Evolutionary conservation across 2,888 invertebrate genomes (phyloP).

Genomic region (Iselma pallidipennis): DNA sequence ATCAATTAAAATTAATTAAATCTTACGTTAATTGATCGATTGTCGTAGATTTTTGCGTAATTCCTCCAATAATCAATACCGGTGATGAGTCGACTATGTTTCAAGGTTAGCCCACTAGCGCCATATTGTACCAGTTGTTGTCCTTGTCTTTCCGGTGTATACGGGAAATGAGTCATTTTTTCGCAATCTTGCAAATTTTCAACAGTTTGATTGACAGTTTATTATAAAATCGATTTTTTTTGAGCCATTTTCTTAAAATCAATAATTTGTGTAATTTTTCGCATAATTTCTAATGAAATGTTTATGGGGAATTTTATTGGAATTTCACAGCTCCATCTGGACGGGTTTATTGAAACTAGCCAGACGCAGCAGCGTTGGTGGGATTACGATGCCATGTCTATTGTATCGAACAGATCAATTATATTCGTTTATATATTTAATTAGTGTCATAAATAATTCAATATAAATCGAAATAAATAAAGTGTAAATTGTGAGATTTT

Average conservation of each 20-base stretch:
- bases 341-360: constrained; percentile 10
- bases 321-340: constrained; percentile 18
- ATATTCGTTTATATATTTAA: constrained; percentile 12
- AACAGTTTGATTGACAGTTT: no score
- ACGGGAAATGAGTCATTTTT: constrained; percentile 36
- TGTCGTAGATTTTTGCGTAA: background rate
- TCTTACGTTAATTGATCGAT: no score
- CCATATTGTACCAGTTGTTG: constrained; percentile 19
- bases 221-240: no score
- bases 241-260: background rate
- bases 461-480: background rate
- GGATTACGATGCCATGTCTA: constrained; percentile 33
- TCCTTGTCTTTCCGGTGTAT: constrained; percentile 39
- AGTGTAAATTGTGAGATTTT: constrained; percentile 16
- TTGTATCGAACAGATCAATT: constrained; percentile 17
- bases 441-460: constrained; percentile 16
- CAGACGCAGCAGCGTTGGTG: constrained; percentile 25
- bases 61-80: background rate
- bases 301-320: background rate
- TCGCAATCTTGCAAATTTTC: constrained; percentile 21
- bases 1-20: no score
- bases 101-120: constrained; percentile 1
- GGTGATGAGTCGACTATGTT: constrained; percentile 29
- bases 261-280: no score
- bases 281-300: no score